phyloP scores from a whole-genome alignment of 2,888 invertebrate genomes.

The Agonopterix arenella region DNA sequence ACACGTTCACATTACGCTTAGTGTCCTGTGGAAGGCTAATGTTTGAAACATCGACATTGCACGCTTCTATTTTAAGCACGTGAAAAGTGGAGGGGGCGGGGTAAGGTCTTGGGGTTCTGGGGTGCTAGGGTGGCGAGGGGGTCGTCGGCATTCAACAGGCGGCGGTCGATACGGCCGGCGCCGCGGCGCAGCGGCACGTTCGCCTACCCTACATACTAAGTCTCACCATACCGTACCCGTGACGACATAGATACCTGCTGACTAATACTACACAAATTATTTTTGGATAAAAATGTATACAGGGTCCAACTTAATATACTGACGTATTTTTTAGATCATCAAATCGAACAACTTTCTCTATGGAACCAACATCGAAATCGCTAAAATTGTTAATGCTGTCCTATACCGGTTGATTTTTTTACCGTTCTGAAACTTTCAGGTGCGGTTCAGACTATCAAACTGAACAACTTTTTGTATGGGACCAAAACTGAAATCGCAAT shows the following conservation, averaged over 20 bases:
- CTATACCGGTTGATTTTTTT: too few species aligned
- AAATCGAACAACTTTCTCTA: too few species aligned
- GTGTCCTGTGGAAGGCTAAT: constrained; percentile 57
- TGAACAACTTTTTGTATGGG: too few species aligned
- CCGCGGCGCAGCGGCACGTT: constrained; percentile 52
- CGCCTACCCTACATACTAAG: constrained; percentile 31
- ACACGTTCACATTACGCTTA: constrained; percentile 23
- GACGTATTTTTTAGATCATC: too few species aligned
- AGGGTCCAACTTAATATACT: too few species aligned
- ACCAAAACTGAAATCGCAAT: too few species aligned
- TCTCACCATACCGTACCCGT: not conserved
- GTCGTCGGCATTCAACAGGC: constrained; percentile 73
- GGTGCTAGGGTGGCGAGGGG: constrained; percentile 29
- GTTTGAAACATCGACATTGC: constrained; percentile 71
- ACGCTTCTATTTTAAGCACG: constrained; percentile 73
- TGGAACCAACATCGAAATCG: too few species aligned
- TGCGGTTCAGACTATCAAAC: too few species aligned
- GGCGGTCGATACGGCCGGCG: constrained; percentile 68
- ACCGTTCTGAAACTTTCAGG: too few species aligned
- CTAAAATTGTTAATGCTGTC: too few species aligned
- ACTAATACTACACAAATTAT: not conserved
- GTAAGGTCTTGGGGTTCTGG: constrained; percentile 42
- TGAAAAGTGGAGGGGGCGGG: constrained; percentile 61
- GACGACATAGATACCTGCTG: constrained; percentile 2
- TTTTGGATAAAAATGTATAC: too few species aligned